phyloP scores from a whole-genome alignment of 2,888 invertebrate species.

The Elysia crispata region DNA sequence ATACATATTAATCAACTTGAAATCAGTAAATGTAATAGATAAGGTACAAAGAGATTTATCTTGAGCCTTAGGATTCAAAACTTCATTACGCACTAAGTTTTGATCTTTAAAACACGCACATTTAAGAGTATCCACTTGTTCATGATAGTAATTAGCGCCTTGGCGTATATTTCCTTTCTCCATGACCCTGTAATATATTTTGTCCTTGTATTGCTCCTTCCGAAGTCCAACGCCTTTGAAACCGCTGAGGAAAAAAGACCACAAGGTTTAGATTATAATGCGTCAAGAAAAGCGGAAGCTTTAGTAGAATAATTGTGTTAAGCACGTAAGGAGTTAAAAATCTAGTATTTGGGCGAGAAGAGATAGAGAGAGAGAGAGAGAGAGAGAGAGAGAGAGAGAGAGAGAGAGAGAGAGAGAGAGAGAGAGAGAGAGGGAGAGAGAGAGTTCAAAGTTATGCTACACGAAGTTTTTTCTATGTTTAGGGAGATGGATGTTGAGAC shows the following conservation, averaged over 20 bases:
- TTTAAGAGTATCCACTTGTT: neutral
- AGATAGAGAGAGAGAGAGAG: too few relatives aligned
- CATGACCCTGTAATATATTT: slow-evolving; percentile 3
- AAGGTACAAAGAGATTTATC: neutral
- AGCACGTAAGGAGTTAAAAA: too few relatives aligned
- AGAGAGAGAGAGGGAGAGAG: slow-evolving; percentile 21
- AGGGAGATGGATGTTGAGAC: too few relatives aligned
- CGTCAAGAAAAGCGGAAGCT: neutral
- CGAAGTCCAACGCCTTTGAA: neutral
- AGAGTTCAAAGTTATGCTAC: too few relatives aligned
- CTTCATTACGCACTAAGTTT: too few relatives aligned
- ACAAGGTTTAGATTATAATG: neutral
- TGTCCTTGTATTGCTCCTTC: neutral
- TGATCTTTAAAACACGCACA: neutral
- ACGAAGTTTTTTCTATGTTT: too few relatives aligned
- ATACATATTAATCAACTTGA: too few relatives aligned
- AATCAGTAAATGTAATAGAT: neutral
- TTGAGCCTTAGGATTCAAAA: too few relatives aligned
- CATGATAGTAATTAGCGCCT: neutral
- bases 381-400: slow-evolving; percentile 1
- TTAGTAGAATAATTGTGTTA: too few relatives aligned
- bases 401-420: slow-evolving; percentile 32
- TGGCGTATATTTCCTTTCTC: neutral
- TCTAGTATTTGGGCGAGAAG: too few relatives aligned
- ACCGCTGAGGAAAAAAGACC: neutral